A percentile compares a stretch with the other conserved stretches of the same genome.
Evolutionary conservation across 2,113 vertebrate genomes (phyloP).

Genomic region (Naja naja): DNA sequence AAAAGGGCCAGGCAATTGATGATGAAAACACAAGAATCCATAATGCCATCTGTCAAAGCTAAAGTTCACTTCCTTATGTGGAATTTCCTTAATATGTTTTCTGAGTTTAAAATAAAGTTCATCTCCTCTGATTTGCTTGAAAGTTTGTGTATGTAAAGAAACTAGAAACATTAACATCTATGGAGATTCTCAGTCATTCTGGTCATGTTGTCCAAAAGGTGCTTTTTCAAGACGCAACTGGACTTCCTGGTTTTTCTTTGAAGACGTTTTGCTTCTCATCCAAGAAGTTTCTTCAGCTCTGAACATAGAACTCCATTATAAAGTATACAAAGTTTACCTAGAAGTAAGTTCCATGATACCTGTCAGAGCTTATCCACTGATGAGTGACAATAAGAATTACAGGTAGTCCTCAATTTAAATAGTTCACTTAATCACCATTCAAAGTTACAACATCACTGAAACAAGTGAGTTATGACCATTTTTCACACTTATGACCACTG

Average conservation of each 20-base stretch:
- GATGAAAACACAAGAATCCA: constrained; percentile 59
- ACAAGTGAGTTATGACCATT: too few species aligned
- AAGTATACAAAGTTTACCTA: background rate
- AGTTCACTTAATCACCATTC: too few species aligned
- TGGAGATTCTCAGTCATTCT: too few species aligned
- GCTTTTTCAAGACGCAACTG: too few species aligned
- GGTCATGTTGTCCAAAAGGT: too few species aligned
- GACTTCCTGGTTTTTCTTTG: too few species aligned
- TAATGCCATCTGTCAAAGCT: constrained; percentile 36
- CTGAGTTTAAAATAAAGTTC: constrained; percentile 33
- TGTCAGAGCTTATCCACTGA: background rate
- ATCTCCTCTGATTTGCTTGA: background rate
- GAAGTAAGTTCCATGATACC: background rate
- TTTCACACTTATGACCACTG: too few species aligned
- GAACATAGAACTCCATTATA: background rate
- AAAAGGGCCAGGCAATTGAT: constrained; percentile 43
- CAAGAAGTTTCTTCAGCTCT: too few species aligned
- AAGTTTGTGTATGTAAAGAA: background rate
- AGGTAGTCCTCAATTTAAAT: too few species aligned
- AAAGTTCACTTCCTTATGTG: constrained; percentile 41
- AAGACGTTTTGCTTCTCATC: too few species aligned
- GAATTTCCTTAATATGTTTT: constrained; percentile 30
- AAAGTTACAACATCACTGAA: too few species aligned
- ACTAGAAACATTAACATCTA: background rate
- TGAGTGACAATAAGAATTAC: background rate